Conservation (phyloP, 2,797 vertebrate species). For the Pangasius larnaudii region DNA sequence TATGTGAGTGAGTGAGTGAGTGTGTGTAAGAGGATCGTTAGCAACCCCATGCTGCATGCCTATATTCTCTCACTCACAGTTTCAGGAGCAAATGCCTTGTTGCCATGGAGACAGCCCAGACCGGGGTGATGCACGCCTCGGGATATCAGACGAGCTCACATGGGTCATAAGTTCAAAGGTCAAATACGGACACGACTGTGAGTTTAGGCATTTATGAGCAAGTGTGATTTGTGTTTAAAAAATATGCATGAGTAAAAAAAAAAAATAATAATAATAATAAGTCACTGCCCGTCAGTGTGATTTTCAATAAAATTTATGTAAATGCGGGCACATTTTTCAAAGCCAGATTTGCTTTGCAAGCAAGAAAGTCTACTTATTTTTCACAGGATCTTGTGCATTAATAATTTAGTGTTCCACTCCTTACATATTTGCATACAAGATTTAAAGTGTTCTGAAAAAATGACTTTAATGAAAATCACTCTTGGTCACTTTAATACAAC, state of each 20-base stretch:
- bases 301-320: background rate
- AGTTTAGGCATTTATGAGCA: conserved; percentile 3
- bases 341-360: conserved; percentile 11
- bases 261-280: too few species aligned
- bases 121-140: conserved; percentile 23
- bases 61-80: conserved; percentile 37
- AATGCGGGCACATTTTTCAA: background rate
- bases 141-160: conserved; percentile 52
- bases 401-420: background rate
- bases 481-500: background rate
- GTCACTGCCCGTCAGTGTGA: background rate
- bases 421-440: background rate
- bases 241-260: background rate
- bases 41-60: conserved; percentile 37
- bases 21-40: conserved; percentile 1
- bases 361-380: background rate
- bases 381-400: background rate
- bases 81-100: conserved; percentile 57
- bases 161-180: conserved; percentile 60
- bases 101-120: conserved; percentile 60
- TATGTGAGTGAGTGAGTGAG: background rate
- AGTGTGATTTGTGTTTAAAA: background rate
- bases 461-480: conserved; percentile 11
- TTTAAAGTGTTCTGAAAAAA: conserved; percentile 12
- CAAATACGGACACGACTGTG: conserved; percentile 28